Evolutionary conservation across 2,113 vertebrate genomes (phyloP).

Genomic region (Amphiprion percula): DNA sequence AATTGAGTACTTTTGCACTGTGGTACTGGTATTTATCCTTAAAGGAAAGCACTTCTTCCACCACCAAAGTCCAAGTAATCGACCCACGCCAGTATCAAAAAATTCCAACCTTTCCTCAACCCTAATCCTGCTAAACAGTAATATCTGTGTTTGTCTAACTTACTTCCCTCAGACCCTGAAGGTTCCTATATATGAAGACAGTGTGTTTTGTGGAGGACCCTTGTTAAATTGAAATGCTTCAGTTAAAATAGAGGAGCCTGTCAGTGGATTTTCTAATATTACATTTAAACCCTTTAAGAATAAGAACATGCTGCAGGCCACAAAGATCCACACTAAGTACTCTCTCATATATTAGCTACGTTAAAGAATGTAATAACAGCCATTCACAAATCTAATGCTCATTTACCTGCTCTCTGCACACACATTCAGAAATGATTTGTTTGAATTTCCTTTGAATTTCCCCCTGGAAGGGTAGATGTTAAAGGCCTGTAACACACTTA

Average conservation of each 20-base stretch:
- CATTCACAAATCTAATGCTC: background rate
- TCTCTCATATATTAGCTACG: background rate
- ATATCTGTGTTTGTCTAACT: background rate
- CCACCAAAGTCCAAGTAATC: no score
- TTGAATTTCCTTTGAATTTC: constrained; percentile 7
- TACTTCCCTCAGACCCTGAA: no score
- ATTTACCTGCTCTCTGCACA: background rate
- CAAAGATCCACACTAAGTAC: background rate
- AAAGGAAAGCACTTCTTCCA: no score
- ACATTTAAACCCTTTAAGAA: background rate
- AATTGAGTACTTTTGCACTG: background rate
- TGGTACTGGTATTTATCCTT: background rate
- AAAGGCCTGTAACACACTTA: constrained; percentile 11
- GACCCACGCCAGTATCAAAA: background rate
- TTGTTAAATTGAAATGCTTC: background rate
- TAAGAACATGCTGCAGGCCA: background rate
- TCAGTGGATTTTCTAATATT: background rate
- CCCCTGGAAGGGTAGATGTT: constrained; percentile 9
- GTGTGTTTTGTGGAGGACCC: background rate
- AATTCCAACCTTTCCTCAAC: background rate
- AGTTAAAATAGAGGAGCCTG: background rate
- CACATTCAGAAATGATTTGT: background rate
- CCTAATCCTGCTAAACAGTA: background rate
- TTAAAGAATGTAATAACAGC: background rate
- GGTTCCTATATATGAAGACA: no score